These are phyloP conservation scores for Heteromyza rotundicornis DNA, from an alignment of 2,888 invertebrate genomes.

Conservation along the genomic window DNA sequence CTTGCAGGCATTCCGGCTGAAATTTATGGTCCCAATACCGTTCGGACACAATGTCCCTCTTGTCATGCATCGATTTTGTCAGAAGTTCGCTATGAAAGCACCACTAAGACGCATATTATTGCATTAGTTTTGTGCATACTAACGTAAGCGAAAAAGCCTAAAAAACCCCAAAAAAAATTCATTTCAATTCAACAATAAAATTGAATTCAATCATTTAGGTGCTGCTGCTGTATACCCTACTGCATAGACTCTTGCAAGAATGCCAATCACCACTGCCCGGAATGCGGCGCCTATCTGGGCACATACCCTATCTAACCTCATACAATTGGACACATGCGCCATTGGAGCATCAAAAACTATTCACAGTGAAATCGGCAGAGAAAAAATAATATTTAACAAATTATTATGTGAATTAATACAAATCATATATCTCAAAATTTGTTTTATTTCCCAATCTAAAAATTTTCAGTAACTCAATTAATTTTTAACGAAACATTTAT, in stretches of 20 bases:
- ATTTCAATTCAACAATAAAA: too few species aligned
- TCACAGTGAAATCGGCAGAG: too few species aligned
- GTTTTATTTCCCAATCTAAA: too few species aligned
- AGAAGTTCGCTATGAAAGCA: slow-evolving; percentile 34
- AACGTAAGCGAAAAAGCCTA: slow-evolving; percentile 30
- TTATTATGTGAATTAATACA: too few species aligned
- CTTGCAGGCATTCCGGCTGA: slow-evolving; percentile 1
- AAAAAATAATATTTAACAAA: too few species aligned
- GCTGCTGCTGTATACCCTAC: slow-evolving; percentile 49
- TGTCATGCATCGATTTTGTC: slow-evolving; percentile 40
- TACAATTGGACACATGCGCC: too few species aligned
- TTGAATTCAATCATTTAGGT: slow-evolving; percentile 26
- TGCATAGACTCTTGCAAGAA: slow-evolving; percentile 49
- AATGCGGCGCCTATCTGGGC: slow-evolving; percentile 50
- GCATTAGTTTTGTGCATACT: slow-evolving; percentile 40
- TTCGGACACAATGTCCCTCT: slow-evolving; percentile 42
- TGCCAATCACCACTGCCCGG: slow-evolving; percentile 47
- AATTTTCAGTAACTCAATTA: too few species aligned
- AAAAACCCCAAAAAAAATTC: background rate
- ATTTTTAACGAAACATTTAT: too few species aligned
- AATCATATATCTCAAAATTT: too few species aligned
- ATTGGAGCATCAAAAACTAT: too few species aligned
- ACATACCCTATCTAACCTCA: slow-evolving; percentile 40
- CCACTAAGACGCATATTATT: slow-evolving; percentile 45
- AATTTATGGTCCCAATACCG: background rate